Base-by-base conservation (phyloP, 1,140 invertebrate species). In the Lordiphosa clarofinis region DNA sequence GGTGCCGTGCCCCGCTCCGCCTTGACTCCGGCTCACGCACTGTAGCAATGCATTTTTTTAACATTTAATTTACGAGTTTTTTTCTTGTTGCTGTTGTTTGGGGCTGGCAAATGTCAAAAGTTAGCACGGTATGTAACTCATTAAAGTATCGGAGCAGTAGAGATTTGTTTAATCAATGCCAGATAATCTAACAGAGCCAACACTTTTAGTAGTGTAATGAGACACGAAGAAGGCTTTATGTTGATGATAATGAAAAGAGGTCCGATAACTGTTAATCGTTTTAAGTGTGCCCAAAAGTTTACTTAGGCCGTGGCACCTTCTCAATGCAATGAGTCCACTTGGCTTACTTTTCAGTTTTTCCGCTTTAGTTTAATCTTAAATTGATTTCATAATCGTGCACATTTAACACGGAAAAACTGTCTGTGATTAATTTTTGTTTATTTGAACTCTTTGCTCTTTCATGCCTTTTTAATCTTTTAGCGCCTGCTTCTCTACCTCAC, bases 61-160 rank as follows among this genome's bases (percentile, higher is more conserved):
- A 69, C 66, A 81, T 82, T 79, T 71, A 75, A 75, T 79, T 79
- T 63, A 71, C 71, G 56, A 38, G 71, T 52, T 54, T 67, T 67
- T 61, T 52, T 57, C 40, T 36, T 21, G 47, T 43, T 48, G 24
- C 49, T 57, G 37, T 64, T 46, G 13, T 35, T 35, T 55, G 53
- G 60, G 37, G 35, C 59, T 54, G 56, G 46, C 61, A 53, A 75
- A 82, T 71, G 75, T 67, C 75, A 81, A 81, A 82, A 67, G 75
- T 64, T 81, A 65, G 57, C 75, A 67, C 43, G 59, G 75, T 65
- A 79, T 66, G 75, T 61, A 67, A 43, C 71, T 75, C 75, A 79
- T 79, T 82, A 79, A 71, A 44, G 58, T 39, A 35, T 37, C 49
- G 36, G 21, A 38, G 19, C 58, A 61, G 37, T 44, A 8, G 15